Evolutionary conservation across 2,113 vertebrate genomes (phyloP).

Genomic region (Pteronura brasiliensis): DNA sequence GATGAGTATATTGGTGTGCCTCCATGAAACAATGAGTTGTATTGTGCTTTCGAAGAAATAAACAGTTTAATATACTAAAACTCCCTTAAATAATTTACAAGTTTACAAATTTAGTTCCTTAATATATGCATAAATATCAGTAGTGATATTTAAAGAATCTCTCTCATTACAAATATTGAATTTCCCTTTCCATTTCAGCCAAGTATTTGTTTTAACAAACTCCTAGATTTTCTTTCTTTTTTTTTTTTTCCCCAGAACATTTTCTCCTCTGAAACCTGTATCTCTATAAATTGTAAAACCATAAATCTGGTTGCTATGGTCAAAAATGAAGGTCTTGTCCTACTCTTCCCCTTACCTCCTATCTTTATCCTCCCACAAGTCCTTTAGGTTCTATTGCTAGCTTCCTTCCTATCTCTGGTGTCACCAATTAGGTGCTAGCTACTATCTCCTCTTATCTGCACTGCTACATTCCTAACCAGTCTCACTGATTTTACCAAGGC

Average conservation of each 20-base stretch:
- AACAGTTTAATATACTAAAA: not conserved
- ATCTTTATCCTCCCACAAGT: not conserved
- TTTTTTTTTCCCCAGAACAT: not conserved
- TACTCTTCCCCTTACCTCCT: not conserved
- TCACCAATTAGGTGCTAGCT: fast-evolving
- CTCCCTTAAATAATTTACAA: not conserved
- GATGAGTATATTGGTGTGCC: not conserved
- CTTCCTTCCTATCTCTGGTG: not conserved
- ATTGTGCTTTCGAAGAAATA: not conserved
- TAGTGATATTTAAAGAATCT: not conserved
- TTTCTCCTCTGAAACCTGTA: not conserved
- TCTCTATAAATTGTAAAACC: not conserved
- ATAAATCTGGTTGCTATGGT: not conserved
- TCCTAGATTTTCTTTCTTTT: not conserved
- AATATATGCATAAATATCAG: not conserved
- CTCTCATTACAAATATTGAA: not conserved
- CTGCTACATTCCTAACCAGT: too few species aligned
- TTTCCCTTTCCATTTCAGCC: not conserved
- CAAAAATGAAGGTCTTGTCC: fast-evolving
- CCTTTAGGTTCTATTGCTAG: not conserved
- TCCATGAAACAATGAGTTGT: not conserved
- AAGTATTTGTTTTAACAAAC: not conserved
- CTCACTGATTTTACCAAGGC: not conserved
- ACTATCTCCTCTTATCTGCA: not conserved
- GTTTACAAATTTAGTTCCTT: not conserved